These are phyloP conservation scores for Florisuga fusca DNA, from an alignment of 2,797 vertebrate genomes.

Conservation along the genomic window DNA sequence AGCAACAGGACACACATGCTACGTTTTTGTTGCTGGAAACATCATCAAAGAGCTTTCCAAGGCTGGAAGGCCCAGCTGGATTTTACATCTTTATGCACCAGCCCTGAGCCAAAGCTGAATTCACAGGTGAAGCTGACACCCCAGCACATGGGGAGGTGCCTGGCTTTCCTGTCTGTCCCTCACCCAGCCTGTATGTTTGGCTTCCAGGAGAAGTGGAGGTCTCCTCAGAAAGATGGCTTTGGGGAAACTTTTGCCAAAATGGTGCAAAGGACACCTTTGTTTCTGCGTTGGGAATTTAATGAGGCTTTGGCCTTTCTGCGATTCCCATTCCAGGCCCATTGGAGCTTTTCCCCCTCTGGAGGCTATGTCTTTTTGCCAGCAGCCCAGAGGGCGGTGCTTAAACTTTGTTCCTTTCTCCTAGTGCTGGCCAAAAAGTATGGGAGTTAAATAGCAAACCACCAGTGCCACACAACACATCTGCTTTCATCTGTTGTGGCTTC, in stretches of 20 bases:
- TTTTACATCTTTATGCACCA: slow-evolving; percentile 40
- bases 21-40: slow-evolving; percentile 58
- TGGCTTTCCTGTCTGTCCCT: background rate
- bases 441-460: background rate
- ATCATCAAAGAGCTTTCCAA: slow-evolving; percentile 54
- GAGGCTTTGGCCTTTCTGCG: background rate
- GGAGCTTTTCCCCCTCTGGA: background rate
- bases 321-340: background rate
- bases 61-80: slow-evolving; percentile 13
- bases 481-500: background rate
- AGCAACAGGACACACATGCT: slow-evolving; percentile 49
- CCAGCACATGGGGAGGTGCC: background rate
- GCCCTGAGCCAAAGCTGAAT: slow-evolving; percentile 41
- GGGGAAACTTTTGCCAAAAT: background rate
- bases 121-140: slow-evolving; percentile 50
- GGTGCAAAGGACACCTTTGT: background rate
- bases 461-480: background rate
- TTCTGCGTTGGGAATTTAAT: background rate
- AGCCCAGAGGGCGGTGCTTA: background rate
- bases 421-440: background rate
- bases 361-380: background rate
- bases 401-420: background rate
- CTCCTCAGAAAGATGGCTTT: background rate
- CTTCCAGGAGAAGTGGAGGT: background rate
- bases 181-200: background rate